A percentile compares a stretch with the other conserved stretches of the same genome.
These are phyloP conservation scores for Drosophila quasianomalipes DNA, from an alignment of 2,888 invertebrate genomes.

Conservation along the genomic window DNA sequence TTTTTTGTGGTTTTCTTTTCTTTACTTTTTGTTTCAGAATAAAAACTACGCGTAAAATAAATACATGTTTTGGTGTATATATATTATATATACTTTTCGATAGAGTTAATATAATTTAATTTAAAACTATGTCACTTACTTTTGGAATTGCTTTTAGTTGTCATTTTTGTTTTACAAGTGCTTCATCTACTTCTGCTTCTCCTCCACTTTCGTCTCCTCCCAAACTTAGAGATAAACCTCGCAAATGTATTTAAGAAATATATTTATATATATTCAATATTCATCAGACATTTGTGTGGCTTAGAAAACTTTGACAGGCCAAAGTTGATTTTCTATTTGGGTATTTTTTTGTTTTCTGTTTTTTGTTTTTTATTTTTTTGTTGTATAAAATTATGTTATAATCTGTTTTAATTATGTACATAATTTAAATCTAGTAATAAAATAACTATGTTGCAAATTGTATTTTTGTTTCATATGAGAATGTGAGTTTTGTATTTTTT, in stretches of 20 bases:
- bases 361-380: slow-evolving; percentile 29
- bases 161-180: slow-evolving; percentile 78
- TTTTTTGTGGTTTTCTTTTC: slow-evolving; percentile 12
- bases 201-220: slow-evolving; percentile 2
- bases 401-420: slow-evolving; percentile 64
- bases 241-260: slow-evolving; percentile 24
- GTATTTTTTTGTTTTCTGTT: slow-evolving; percentile 47
- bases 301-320: slow-evolving; percentile 54
- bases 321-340: slow-evolving; percentile 43
- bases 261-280: not conserved
- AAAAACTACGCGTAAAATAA: slow-evolving; percentile 80
- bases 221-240: slow-evolving; percentile 29
- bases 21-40: slow-evolving; percentile 59
- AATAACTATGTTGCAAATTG: slow-evolving; percentile 75
- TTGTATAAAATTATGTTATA: slow-evolving; percentile 72
- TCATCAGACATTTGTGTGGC: slow-evolving; percentile 40
- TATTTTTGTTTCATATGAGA: slow-evolving; percentile 54
- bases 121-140: slow-evolving; percentile 79
- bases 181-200: slow-evolving; percentile 55
- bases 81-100: slow-evolving; percentile 57
- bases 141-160: slow-evolving; percentile 82
- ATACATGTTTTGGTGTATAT: slow-evolving; percentile 68
- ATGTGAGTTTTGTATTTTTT: slow-evolving; percentile 35
- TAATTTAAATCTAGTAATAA: slow-evolving; percentile 69
- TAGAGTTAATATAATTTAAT: slow-evolving; percentile 61